Percentiles rank a stretch among this genome's conserved stretches.
Conservation (phyloP, 2,888 invertebrate genomes). For the Eucera pruinosa region DNA sequence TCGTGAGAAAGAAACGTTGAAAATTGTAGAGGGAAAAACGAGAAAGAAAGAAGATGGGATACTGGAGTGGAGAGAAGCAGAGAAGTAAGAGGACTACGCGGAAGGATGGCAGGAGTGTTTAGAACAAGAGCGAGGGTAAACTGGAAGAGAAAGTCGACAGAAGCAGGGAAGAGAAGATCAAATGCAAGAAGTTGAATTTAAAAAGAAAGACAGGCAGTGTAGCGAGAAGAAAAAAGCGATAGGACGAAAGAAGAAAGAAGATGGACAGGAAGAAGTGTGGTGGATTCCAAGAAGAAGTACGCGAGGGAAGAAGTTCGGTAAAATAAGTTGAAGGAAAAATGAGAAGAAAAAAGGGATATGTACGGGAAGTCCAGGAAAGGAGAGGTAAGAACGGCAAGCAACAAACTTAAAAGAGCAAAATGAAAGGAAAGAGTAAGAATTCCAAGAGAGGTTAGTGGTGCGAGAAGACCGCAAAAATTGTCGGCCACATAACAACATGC, state of each 20-base stretch:
- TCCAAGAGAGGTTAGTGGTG: no score
- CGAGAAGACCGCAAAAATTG: neutral
- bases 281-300: neutral
- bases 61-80: neutral
- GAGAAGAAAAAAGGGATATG: neutral
- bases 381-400: no score
- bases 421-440: neutral
- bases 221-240: neutral
- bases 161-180: neutral
- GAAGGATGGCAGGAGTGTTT: no score
- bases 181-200: neutral
- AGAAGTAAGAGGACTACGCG: no score
- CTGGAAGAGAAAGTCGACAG: no score
- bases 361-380: neutral
- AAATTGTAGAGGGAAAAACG: neutral
- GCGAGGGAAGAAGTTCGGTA: neutral
- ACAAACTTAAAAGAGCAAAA: neutral
- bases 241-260: no score
- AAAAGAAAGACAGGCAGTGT: neutral
- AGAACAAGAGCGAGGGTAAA: no score
- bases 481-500: neutral
- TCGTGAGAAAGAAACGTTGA: conserved; percentile 43
- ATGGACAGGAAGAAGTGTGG: neutral
- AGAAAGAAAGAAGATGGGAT: neutral
- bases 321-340: conserved; percentile 6